Percentiles rank a stretch among this genome's conserved stretches.
phyloP scores from a whole-genome alignment of 2,888 invertebrate genomes.

The Penaeus monodon region DNA sequence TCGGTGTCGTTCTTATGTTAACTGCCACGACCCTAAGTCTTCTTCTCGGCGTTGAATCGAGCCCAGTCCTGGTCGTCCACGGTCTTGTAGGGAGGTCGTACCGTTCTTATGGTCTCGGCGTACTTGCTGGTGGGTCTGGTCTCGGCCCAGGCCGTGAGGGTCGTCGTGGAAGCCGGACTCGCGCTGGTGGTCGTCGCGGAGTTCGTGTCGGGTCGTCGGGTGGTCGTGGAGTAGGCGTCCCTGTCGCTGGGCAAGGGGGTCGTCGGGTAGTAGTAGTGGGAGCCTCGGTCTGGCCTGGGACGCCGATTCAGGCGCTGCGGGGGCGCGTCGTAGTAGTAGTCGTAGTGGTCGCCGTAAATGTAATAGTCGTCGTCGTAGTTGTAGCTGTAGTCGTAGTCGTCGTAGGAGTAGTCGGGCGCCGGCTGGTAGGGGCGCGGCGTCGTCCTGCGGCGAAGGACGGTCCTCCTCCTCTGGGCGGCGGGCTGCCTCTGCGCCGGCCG shows the following conservation, averaged over 20 bases:
- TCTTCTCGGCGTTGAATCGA: neutral
- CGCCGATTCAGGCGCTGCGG: neutral
- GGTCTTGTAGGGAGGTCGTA: neutral
- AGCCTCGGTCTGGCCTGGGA: too few species aligned
- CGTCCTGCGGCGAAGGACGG: neutral
- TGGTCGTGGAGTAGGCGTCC: neutral
- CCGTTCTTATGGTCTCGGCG: neutral
- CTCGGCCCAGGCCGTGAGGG: neutral
- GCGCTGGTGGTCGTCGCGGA: too few species aligned
- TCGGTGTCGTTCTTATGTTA: too few species aligned
- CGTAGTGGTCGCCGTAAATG: neutral
- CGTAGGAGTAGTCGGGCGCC: neutral
- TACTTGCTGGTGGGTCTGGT: conserved; percentile 5
- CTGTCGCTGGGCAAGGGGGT: neutral
- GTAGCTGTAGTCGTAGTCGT: neutral
- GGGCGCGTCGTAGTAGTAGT: neutral
- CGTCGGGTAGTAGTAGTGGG: neutral
- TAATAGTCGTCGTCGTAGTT: neutral
- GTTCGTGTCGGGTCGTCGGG: neutral
- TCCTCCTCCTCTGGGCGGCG: too few species aligned
- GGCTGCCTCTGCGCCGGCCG: neutral
- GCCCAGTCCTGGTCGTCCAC: neutral
- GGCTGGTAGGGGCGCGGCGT: neutral
- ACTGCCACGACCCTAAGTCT: too few species aligned
- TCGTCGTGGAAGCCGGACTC: neutral